phyloP scores from a whole-genome alignment of 2,888 invertebrate species.

The Lamellibrachia columna region DNA sequence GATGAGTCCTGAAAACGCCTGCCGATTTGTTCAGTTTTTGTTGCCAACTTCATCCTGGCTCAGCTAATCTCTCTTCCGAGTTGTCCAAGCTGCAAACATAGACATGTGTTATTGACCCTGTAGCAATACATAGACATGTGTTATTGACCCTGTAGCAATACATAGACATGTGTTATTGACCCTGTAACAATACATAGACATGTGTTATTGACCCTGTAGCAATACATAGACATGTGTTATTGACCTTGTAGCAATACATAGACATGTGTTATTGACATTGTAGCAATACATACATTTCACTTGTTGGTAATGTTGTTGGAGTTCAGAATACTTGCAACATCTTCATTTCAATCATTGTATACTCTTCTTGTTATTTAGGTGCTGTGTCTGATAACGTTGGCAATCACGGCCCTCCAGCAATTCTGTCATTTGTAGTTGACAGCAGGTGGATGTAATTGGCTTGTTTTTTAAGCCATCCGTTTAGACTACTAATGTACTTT shows the following conservation, averaged over 20 bases:
- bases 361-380: too few relatives aligned
- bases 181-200: not conserved
- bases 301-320: not conserved
- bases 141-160: not conserved
- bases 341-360: not conserved
- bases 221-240: not conserved
- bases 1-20: not conserved
- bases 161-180: not conserved
- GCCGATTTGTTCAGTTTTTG: not conserved
- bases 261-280: not conserved
- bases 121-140: not conserved
- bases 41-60: not conserved
- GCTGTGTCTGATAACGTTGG: too few relatives aligned
- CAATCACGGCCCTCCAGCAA: too few relatives aligned
- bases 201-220: not conserved
- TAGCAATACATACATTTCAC: not conserved
- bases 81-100: not conserved
- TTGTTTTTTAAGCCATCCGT: too few relatives aligned
- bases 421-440: too few relatives aligned
- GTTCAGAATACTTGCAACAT: not conserved
- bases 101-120: not conserved
- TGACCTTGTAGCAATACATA: not conserved
- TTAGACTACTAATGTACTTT: too few relatives aligned
- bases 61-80: not conserved
- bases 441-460: too few relatives aligned